Base-by-base conservation (phyloP, 2,113 vertebrate genomes). In the Ictalurus punctatus region DNA sequence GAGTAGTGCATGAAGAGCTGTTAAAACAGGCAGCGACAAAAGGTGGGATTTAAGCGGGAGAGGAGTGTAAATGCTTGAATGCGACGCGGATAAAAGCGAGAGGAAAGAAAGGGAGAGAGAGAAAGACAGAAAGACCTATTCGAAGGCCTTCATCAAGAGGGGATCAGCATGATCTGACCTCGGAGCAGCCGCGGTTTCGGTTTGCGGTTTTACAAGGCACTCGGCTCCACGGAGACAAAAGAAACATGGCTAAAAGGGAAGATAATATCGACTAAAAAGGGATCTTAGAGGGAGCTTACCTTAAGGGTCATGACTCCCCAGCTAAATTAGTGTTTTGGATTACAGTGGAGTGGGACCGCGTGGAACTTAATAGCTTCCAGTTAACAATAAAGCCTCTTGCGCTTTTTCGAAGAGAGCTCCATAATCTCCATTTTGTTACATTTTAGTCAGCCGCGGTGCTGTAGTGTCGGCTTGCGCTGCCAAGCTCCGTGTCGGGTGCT, bases 291-390 rank as follows among this genome's bases (percentile, higher is more conserved):
- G 54, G 82, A 59, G 65, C 52, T 83, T 73, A 73, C 30, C 34
- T 58, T 59, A 27, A 69, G 80, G 86, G 86, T 88, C 79, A 14
- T 27, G 86, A 27, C 73, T 63, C 3, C 21, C 1, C 65, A 73
- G 80, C 61, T 88, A 82, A 82, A 82, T 87, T 37, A 87, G 78
- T 81, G 76, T 87, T 69, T 54, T 82, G 19, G 79, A 83, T 88
- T 88, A 83, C 86, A 73, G 40, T 73, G 61, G 65, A 88, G 80
- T 83, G 23, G 21, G 67, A 34, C 65, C n/a, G 63, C 10, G 30
- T 40, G 86, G 78, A 81, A 56, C 21, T 81, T 79, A 87, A 87
- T 71, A 82, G 78, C 78, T 82, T 78, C 78, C 78, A 65, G 58
- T 87, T 80, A 52, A 87, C 63, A 82, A 58, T 82, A 65, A 87